Evolutionary conservation across 64 coral and sea anemone genomes (phyloP), one percentile per base, ranked within the genome.

Genomic region (Montipora efflorescens): DNA sequence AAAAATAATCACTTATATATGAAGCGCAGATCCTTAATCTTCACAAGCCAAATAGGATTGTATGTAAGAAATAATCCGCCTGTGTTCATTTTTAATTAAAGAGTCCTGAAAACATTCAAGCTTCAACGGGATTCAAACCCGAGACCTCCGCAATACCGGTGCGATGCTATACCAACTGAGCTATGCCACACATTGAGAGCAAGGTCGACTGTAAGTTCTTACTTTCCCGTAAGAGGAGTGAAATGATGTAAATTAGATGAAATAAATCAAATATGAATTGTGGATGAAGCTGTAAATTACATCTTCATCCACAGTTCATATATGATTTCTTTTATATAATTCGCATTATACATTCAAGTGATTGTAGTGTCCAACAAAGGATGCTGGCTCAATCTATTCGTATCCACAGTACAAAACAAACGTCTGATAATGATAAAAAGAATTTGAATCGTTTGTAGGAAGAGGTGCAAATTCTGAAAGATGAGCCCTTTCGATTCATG

Each of bases 1-100:
- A 74, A 74, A 74, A 76, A 79, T 52, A 79, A 77, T 48, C 77
- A 79, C 45, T 53, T 79, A 53, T 79, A 79, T 79, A 0, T 79
- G 77, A 79, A 79, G 77, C 47, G 77, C 77, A 79, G 77, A 79
- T 79, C 77, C 77, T 79, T 79, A 79, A 79, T 79, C 77, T 79
- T 79, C 77, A 79, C 77, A 79, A 79, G 77, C 77, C 77, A 0
- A 3, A 51, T 13, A 20, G 0, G 77, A 79, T 51, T 79, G 77
- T 74, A 74, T 74, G 70, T 21, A 74, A 74, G 70, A 74, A 74
- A 74, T 74, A 74, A 74, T 74, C 70, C 70, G 1, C 70, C 70
- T 74, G 70, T 21, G 23, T 74, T 74, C 44, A 74, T 23, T 74
- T 74, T 74, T 74, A 74, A 74, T 74, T 74, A 74, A 74, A 74